phyloP scores from a whole-genome alignment of 2,113 vertebrate genomes.

The Galemys pyrenaicus region DNA sequence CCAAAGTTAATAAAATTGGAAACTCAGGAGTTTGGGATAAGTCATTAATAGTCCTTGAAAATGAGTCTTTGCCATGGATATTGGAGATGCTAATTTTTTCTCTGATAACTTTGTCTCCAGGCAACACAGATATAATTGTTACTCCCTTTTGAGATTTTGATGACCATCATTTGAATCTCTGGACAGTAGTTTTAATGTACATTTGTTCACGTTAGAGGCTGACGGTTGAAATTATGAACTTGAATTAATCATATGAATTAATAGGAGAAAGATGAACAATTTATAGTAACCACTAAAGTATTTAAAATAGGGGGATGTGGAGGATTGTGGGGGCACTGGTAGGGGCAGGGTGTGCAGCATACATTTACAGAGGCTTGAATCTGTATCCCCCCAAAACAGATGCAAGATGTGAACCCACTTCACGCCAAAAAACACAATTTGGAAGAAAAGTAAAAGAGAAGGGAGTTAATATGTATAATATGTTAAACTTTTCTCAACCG shows the following conservation, averaged over 20 bases:
- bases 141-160: background rate
- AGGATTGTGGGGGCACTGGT: no score
- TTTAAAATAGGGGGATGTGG: background rate
- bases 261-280: background rate
- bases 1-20: background rate
- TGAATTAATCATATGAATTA: background rate
- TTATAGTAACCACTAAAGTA: background rate
- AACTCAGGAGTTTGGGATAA: background rate
- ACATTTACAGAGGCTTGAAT: no score
- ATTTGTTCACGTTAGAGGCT: background rate
- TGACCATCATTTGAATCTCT: background rate
- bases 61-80: background rate
- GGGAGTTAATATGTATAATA: background rate
- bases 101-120: background rate
- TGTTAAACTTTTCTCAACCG: background rate
- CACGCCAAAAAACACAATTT: no score
- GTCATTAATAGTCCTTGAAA: background rate
- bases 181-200: background rate
- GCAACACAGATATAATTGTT: background rate
- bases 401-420: no score
- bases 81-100: background rate
- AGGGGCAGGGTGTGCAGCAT: no score
- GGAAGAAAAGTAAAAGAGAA: background rate
- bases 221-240: background rate
- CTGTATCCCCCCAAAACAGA: no score